A percentile compares a stretch with the other conserved stretches of the same genome.
Evolutionary conservation across 2,888 invertebrate genomes (phyloP).

Genomic region (Conchocele bisecta): DNA sequence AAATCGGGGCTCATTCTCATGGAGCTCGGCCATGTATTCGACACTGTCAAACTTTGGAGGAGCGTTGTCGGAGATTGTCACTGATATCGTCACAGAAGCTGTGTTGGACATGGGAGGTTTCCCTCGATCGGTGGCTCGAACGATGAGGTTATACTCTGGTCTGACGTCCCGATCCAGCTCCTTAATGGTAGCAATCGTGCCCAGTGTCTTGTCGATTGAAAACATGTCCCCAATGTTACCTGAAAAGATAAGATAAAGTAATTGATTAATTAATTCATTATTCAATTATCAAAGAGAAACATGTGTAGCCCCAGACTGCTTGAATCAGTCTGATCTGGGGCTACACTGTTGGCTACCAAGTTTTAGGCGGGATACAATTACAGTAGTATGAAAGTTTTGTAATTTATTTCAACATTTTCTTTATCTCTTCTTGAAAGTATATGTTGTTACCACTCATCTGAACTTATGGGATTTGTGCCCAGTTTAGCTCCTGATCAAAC

Average conservation of each 20-base stretch:
- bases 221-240: constrained; percentile 95
- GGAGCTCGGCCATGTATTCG: constrained; percentile 73
- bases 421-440: no score
- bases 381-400: no score
- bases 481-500: no score
- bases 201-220: constrained; percentile 90
- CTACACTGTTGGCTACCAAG: no score
- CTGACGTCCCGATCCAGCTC: constrained; percentile 85
- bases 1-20: constrained; percentile 73
- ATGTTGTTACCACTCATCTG: no score
- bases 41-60: constrained; percentile 89
- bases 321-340: no score
- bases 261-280: neutral
- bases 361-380: no score
- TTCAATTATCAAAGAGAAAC: neutral
- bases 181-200: constrained; percentile 85
- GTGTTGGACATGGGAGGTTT: constrained; percentile 88
- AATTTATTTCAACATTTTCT: no score
- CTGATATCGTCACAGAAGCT: constrained; percentile 92
- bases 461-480: no score
- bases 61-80: constrained; percentile 97
- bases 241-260: constrained; percentile 71
- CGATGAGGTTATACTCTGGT: constrained; percentile 89
- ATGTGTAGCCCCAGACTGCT: no score
- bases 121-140: constrained; percentile 94